These are phyloP conservation scores for Caenorhabditis sp. DNA, from an alignment of 2,888 invertebrate genomes.

Conservation along the genomic window DNA sequence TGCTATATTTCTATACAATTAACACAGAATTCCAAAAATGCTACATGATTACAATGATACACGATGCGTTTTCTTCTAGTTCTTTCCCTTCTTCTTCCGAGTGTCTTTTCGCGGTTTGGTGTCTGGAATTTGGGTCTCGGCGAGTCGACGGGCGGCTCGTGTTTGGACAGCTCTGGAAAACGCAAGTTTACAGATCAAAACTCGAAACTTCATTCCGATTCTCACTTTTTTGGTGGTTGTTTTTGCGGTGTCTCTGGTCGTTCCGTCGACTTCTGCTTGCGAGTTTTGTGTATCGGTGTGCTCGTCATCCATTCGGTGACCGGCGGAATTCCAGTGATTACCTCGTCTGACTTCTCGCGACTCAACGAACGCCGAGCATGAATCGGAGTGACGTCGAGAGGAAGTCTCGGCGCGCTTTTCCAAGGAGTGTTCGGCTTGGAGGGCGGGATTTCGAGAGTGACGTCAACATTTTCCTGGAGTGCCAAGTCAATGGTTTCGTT, in stretches of 20 bases:
- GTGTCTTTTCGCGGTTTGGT: constrained; percentile 11
- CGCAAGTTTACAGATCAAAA: too few species aligned
- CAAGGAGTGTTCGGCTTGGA: not conserved
- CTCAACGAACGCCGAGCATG: not conserved
- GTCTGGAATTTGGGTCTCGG: not conserved
- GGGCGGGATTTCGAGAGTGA: not conserved
- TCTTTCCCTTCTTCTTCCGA: constrained; percentile 17
- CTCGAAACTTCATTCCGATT: too few species aligned
- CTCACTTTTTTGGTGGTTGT: not conserved
- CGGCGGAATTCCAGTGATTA: constrained; percentile 19
- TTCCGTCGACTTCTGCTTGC: not conserved
- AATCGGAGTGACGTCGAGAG: constrained; percentile 18
- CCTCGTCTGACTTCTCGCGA: constrained; percentile 18
- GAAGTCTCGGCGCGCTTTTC: not conserved
- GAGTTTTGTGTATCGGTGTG: constrained; percentile 19
- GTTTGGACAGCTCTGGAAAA: constrained; percentile 17
- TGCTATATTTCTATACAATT: not conserved
- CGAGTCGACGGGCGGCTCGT: constrained; percentile 37
- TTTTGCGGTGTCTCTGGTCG: not conserved
- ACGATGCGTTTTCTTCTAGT: not conserved
- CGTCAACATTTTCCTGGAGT: not conserved
- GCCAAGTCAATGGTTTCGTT: constrained; percentile 13
- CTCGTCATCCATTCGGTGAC: constrained; percentile 29
- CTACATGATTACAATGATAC: constrained; percentile 40
- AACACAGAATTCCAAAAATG: constrained; percentile 11